A percentile compares a stretch with the other conserved stretches of the same genome.
These are phyloP conservation scores for Blomia tropicalis DNA, from an alignment of 2,888 invertebrate genomes.

Conservation along the genomic window DNA sequence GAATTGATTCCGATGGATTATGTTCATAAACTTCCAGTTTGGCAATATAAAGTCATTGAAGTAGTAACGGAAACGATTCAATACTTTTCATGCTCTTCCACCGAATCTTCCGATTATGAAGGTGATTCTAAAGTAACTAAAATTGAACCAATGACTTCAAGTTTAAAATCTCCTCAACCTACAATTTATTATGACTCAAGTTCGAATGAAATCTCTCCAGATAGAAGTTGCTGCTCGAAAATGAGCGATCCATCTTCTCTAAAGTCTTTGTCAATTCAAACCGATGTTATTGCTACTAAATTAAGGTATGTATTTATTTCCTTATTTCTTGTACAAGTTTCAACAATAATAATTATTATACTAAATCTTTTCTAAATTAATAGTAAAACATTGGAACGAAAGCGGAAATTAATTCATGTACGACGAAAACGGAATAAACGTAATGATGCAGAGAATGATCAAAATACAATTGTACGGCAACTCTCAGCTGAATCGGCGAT, in stretches of 20 bases:
- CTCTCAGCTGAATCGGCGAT: no score
- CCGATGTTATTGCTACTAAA: neutral
- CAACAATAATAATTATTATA: no score
- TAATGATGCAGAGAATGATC: no score
- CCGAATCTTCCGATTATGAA: neutral
- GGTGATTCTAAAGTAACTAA: neutral
- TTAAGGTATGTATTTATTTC: no score
- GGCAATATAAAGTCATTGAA: slow-evolving; percentile 31
- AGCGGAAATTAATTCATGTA: neutral
- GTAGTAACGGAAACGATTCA: neutral
- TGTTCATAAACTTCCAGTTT: slow-evolving; percentile 39
- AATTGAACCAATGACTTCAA: neutral
- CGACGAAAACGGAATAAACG: neutral
- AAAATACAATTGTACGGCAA: no score
- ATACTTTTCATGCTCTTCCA: neutral
- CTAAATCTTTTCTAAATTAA: neutral
- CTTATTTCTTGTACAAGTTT: no score
- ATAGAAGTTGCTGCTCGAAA: neutral
- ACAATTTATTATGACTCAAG: neutral
- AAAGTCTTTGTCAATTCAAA: neutral
- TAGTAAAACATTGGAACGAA: neutral
- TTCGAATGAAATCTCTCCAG: neutral
- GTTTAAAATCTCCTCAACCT: neutral
- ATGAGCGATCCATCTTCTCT: neutral
- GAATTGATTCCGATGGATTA: slow-evolving; percentile 38